Base-by-base conservation (phyloP, 2,113 vertebrate species). In the Cyanoderma ruficeps region DNA sequence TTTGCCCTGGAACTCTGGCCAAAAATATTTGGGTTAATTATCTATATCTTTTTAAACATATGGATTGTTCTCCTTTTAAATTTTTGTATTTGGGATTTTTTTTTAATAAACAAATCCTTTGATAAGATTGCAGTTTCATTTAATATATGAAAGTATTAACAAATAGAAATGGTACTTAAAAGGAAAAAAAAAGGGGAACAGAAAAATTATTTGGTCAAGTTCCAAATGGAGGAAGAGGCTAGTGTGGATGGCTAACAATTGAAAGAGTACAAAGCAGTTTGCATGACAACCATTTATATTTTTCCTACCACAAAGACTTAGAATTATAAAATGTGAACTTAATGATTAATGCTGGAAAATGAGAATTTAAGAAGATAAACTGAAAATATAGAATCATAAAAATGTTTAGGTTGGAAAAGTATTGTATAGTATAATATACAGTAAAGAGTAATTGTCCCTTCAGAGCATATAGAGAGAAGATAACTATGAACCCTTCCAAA, bases 1-100 rank as follows among this genome's bases (percentile, higher is more conserved):
- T 49, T 1, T 52, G 39, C 30, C 64, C 61, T 71, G 50, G 31
- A 96, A 94, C 31, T 64, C 49, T 13, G 11, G 57, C 67, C 65
- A 90, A 87, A 91, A 88, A 60, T 60, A 93, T 76, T 65, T 76
- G 31, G 57, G 63, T 79, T 83, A 89, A 79, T 95, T 85, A 87
- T 31, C 25, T 6, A 2, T 76, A 78, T 55, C 6, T 57, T 87
- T 71, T 57, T 59, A 61, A 96, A 49, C 28, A 69, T 46, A 77
- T 5, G 27, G 30, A 41, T 15, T 53, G 68, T 71, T 77, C 33
- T 85, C 23, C 33, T 67, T 70, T 18, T 11, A 72, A 57, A 14
- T 25, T 52, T 83, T 55, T 60, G 11, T 31, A 46, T 28, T 71
- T 27, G 16, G 10, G 6, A 1, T 3, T 28, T 75, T 70, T 70